Conservation (phyloP, 2,888 invertebrate genomes). For the Drosophila seclusa region DNA sequence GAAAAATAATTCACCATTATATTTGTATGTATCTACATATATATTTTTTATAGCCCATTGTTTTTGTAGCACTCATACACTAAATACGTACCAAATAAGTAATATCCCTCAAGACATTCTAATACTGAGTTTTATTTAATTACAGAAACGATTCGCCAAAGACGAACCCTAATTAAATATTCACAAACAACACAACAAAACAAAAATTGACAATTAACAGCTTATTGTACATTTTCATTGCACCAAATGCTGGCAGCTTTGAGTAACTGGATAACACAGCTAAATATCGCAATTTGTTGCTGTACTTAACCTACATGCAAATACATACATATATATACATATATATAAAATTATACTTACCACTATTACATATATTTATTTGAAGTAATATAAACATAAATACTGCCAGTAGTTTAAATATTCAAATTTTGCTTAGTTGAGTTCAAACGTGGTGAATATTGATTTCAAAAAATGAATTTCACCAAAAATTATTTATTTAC, state of each 20-base stretch:
- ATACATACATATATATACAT: conserved; percentile 15
- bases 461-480: background rate
- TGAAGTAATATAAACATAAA: conserved; percentile 6
- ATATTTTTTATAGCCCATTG: conserved; percentile 1
- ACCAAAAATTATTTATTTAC: background rate
- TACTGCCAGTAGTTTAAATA: conserved; percentile 6
- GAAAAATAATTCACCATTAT: conserved; percentile 1
- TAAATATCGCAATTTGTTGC: conserved; percentile 49
- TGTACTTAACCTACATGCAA: conserved; percentile 38
- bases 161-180: conserved; percentile 75
- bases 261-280: conserved; percentile 56
- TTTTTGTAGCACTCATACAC: conserved; percentile 14
- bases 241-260: conserved; percentile 61
- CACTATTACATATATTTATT: conserved; percentile 16
- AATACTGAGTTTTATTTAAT: conserved; percentile 73
- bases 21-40: background rate
- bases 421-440: background rate
- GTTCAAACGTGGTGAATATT: conserved; percentile 5
- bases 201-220: conserved; percentile 45
- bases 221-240: conserved; percentile 51
- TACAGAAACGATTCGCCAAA: conserved; percentile 86
- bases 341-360: conserved; percentile 9
- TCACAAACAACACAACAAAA: conserved; percentile 50
- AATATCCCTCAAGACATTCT: conserved; percentile 37
- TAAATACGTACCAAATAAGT: conserved; percentile 5